Evolutionary conservation across 2,113 vertebrate species (phyloP), one percentile per base, ranked within the genome.

Genomic region (Xiphophorus hellerii): DNA sequence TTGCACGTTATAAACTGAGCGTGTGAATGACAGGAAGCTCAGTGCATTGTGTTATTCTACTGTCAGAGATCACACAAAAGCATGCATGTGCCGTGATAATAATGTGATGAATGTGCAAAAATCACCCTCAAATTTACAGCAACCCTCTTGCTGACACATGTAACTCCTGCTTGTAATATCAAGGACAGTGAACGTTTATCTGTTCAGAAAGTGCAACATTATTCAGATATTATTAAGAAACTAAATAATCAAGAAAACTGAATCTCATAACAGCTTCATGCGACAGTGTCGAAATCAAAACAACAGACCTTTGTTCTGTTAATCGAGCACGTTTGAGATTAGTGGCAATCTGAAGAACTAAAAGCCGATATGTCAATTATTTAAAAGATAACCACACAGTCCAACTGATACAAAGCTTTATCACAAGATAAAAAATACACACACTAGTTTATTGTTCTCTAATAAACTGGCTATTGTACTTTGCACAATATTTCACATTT

Each of bases 131-230:
- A 17, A 58, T 31, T 37, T 20, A 54, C 27, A 54, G 62, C 22
- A 30, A 13, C 14, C 10, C 27, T 48, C 31, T 10, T 3, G 27
- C 42, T 14, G 1, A 10, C 10, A 67, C 60, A 20, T 37, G 39
- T 0, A 28, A 64, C 14, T 39, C 15, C 2, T 64, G 62, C 30
- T n/a, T 22, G 1, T 17, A 15, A 13, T 28, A 28, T 54, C 25
- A 69, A 67, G 54, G 51, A 3, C 0, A 0, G 30, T 17, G 67
- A 4, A 28, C 12, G 67, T 5, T 35, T 2, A 63, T 68, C 71
- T 81, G 22, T 73, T 82, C 75, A 65, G 27, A 9, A 75, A 86
- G 74, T 67, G 74, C 80, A 84, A 78, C 63, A 79, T 60, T 11
- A 37, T 4, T 39, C 64, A 66, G 22, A n/a, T 25, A 54, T 12